Evolutionary conservation across 2,797 vertebrate species (phyloP), one percentile per base, ranked within the genome.

Genomic region (Triplophysa yarkandensis): DNA sequence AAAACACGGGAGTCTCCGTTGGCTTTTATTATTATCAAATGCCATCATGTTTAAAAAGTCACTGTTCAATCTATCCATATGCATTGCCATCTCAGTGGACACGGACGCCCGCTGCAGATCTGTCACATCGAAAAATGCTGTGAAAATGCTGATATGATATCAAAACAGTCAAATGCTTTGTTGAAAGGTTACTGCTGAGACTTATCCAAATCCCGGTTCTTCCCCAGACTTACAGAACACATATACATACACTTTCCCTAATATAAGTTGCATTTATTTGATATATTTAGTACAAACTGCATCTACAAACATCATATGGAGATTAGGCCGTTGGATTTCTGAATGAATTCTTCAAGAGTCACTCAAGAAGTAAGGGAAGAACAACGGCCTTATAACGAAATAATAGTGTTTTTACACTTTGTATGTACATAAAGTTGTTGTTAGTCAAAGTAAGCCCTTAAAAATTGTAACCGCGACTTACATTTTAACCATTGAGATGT

Each of bases 21-120:
- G 21, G 27, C 41, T 32, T 28, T 21, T 16, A 25, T 39, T 50
- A 36, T 32, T 73, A 52, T 73, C 25, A 32, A 73, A 73, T 55
- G 71, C 36, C 71, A 73, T 25, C 23, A 7, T 62, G 57, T 21
- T 25, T 43, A 46, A 34, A 21, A 61, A 60, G 60, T n/a, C 58
- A 23, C 28, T 11, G 16, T 43, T 64, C 70, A 41, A 27, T 52
- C 30, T 36, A 62, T 48, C 14, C 19, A 7, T 19, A 27, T 17
- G 63, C 58, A 52, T 10, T 4, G 55, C 11, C 62, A 63, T 36
- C 1, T 64, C 30, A 16, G 28, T 64, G 21, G 4, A 54, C 30
- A 41, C 7, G 32, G 32, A 10, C 8, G 32, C 34, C n/a, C 34
- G 11, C 2, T 34, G 54, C 43, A 46, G 36, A 58, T 68, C 52